Percentiles rank a stretch among this genome's conserved stretches.
These are phyloP conservation scores for Drosophila diplacantha DNA, from an alignment of 2,888 invertebrate species.

Conservation along the genomic window DNA sequence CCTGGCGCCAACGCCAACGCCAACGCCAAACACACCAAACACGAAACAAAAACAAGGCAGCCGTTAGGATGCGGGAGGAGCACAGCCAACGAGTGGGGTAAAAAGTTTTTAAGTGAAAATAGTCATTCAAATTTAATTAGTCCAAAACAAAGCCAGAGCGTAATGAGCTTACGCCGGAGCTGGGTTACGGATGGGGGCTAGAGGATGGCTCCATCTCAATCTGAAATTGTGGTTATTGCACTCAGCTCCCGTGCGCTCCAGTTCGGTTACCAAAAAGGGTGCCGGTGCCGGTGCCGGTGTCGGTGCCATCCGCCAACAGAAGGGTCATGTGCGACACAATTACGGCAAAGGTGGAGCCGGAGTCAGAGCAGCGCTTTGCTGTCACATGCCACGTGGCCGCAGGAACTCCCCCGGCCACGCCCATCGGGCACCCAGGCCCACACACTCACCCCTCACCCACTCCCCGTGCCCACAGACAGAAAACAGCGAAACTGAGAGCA, in stretches of 20 bases:
- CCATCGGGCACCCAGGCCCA: slow-evolving; percentile 19
- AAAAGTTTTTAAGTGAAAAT: slow-evolving; percentile 74
- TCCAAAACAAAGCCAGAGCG: slow-evolving; percentile 73
- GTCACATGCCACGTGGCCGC: slow-evolving; percentile 73
- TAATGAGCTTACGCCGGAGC: slow-evolving; percentile 70
- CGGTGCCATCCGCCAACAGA: slow-evolving; percentile 26
- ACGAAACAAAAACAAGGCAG: slow-evolving; percentile 23
- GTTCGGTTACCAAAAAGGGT: slow-evolving; percentile 47
- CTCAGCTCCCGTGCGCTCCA: slow-evolving; percentile 23
- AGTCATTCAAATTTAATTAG: slow-evolving; percentile 73
- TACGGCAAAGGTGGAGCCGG: slow-evolving; percentile 71
- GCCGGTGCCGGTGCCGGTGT: background rate
- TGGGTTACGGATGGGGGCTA: slow-evolving; percentile 15
- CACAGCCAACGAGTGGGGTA: slow-evolving; percentile 46
- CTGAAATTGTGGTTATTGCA: slow-evolving; percentile 68
- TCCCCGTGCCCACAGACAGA: slow-evolving; percentile 8
- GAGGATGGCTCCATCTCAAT: slow-evolving; percentile 47
- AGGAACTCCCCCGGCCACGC: slow-evolving; percentile 58
- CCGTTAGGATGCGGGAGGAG: background rate
- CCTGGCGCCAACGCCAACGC: slow-evolving; percentile 43
- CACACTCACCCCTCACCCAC: slow-evolving; percentile 1
- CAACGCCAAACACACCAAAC: slow-evolving; percentile 27
- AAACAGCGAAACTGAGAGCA: slow-evolving; percentile 41
- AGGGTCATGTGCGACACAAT: slow-evolving; percentile 73
- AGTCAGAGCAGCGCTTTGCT: slow-evolving; percentile 61